Evolutionary conservation across 2,888 invertebrate species (phyloP).

Genomic region (Rhagonycha lutea): DNA sequence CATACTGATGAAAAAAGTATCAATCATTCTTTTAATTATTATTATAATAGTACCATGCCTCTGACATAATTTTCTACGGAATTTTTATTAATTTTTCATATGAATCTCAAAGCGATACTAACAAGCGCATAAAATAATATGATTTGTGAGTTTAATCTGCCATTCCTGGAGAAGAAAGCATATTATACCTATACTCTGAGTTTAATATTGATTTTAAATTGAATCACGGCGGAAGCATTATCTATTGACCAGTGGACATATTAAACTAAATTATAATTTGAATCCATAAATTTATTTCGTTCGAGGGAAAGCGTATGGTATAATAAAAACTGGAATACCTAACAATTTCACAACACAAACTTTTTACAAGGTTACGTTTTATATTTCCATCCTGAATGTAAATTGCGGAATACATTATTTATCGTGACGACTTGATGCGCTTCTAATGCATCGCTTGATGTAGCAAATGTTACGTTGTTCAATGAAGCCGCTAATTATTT

Average conservation of each 20-base stretch:
- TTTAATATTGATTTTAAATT: slow-evolving; percentile 17
- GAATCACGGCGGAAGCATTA: slow-evolving; percentile 14
- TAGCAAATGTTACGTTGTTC: background rate
- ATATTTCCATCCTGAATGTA: background rate
- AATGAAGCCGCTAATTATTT: background rate
- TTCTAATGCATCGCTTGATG: background rate
- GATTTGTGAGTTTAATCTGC: background rate
- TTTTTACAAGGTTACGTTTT: background rate
- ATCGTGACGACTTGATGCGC: background rate
- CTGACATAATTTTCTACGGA: background rate
- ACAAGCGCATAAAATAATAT: background rate
- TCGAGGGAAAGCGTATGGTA: background rate
- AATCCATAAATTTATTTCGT: background rate
- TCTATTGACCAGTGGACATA: background rate
- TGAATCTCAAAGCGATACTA: background rate
- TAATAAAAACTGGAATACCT: background rate
- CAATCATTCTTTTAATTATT: too few species aligned
- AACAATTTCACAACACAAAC: background rate
- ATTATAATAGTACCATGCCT: too few species aligned
- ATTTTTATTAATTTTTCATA: background rate
- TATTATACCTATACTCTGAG: background rate
- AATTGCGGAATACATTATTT: slow-evolving; percentile 2
- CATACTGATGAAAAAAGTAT: too few species aligned
- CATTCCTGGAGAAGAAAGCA: background rate
- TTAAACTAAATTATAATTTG: background rate